A percentile compares a stretch with the other conserved stretches of the same genome.
Evolutionary conservation across 2,888 invertebrate species (phyloP).

Genomic region (Campoletis raptor): DNA sequence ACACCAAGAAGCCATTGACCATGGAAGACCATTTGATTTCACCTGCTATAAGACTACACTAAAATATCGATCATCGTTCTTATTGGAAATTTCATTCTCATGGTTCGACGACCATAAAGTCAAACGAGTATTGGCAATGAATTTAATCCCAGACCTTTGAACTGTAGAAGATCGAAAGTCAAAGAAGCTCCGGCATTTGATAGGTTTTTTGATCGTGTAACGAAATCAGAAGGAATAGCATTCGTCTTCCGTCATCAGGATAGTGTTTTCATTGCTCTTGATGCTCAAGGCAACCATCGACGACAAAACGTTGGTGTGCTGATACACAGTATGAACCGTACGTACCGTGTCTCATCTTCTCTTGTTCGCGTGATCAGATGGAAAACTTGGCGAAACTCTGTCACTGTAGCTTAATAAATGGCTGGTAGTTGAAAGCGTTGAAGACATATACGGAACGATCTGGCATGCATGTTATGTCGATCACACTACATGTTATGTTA

Average conservation of each 20-base stretch:
- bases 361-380: background rate
- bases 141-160: constrained; percentile 10
- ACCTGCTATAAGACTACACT: constrained; percentile 5
- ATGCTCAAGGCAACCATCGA: background rate
- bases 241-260: background rate
- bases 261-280: background rate
- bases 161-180: constrained; percentile 16
- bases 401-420: constrained; percentile 9
- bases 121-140: constrained; percentile 11
- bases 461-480: constrained; percentile 36
- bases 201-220: background rate
- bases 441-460: constrained; percentile 12
- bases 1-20: background rate
- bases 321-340: background rate
- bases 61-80: constrained; percentile 18
- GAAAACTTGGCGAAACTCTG: constrained; percentile 19
- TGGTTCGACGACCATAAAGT: background rate
- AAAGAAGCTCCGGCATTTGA: background rate
- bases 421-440: constrained; percentile 11
- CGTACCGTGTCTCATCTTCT: background rate
- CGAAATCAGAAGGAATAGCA: constrained; percentile 5
- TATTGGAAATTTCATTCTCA: background rate
- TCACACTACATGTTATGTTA: constrained; percentile 2
- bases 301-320: background rate
- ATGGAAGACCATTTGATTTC: background rate